Evolutionary conservation across 1,140 invertebrate species (phyloP).

Genomic region (Bombus soroeensis): DNA sequence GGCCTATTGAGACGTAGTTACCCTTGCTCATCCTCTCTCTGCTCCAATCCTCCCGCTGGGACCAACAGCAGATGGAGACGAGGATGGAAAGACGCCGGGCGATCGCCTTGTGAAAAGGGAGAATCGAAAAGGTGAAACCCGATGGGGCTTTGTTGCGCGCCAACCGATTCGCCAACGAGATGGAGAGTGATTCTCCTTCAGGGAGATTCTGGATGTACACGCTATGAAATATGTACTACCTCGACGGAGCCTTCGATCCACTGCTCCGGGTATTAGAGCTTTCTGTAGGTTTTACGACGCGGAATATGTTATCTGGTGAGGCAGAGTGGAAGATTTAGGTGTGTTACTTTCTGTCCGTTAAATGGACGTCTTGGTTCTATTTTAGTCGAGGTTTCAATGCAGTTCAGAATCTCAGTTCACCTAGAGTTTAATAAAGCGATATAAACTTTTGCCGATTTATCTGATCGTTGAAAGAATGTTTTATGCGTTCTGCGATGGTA

Average conservation of each 20-base stretch:
- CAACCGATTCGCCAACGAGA: conserved; percentile 10
- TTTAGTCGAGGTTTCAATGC: too few species aligned
- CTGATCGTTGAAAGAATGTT: too few species aligned
- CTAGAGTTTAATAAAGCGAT: too few species aligned
- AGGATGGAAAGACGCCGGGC: background rate
- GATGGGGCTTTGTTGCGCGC: conserved; percentile 11
- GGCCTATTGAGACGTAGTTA: conserved; percentile 69
- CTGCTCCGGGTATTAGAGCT: too few species aligned
- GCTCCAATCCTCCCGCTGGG: conserved; percentile 54
- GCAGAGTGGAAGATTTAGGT: too few species aligned
- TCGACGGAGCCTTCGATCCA: background rate
- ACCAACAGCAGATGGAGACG: conserved; percentile 24
- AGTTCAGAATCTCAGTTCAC: too few species aligned
- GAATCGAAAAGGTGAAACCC: conserved; percentile 30
- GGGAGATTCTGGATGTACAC: background rate
- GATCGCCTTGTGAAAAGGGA: background rate
- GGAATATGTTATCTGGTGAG: too few species aligned
- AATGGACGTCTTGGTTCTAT: too few species aligned
- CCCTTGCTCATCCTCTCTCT: conserved; percentile 56
- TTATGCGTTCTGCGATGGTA: too few species aligned
- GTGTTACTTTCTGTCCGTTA: too few species aligned
- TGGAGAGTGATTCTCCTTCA: conserved; percentile 11
- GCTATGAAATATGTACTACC: background rate
- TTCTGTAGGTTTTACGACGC: too few species aligned
- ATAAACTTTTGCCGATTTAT: too few species aligned